These are phyloP conservation scores for Abrostola tripartita DNA, from an alignment of 2,888 invertebrate species.

Conservation along the genomic window DNA sequence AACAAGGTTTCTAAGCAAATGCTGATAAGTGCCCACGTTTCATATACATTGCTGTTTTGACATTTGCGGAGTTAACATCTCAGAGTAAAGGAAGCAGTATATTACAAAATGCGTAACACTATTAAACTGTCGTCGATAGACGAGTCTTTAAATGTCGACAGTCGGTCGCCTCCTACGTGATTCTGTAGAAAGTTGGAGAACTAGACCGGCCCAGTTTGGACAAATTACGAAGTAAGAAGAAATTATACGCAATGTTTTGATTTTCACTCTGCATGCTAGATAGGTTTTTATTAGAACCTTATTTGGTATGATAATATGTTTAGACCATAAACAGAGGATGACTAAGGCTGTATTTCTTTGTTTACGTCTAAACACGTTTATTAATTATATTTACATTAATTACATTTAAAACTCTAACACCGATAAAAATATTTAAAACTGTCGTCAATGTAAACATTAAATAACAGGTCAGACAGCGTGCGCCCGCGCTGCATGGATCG, in stretches of 20 bases:
- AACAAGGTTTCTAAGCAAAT: conserved; percentile 58
- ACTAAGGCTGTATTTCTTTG: conserved; percentile 11
- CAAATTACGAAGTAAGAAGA: conserved; percentile 70
- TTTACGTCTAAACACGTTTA: neutral
- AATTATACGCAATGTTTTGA: conserved; percentile 70
- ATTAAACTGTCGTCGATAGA: conserved; percentile 65
- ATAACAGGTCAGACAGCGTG: conserved; percentile 67
- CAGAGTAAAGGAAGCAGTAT: conserved; percentile 51
- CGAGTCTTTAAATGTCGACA: conserved; percentile 70
- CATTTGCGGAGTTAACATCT: conserved; percentile 46
- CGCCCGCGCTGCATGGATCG: conserved; percentile 65
- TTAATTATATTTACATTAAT: conserved; percentile 38
- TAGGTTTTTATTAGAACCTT: neutral
- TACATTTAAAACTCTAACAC: conserved; percentile 27
- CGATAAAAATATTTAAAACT: conserved; percentile 47
- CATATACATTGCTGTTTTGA: conserved; percentile 46
- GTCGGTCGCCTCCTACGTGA: conserved; percentile 75
- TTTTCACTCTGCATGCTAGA: conserved; percentile 67
- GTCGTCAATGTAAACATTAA: conserved; percentile 62
- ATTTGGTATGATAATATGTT: neutral
- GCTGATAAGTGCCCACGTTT: conserved; percentile 57
- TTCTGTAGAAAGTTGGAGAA: conserved; percentile 85
- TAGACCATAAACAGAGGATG: conserved; percentile 2
- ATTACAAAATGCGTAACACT: conserved; percentile 50
- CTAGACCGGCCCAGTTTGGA: conserved; percentile 80